These are phyloP conservation scores for Pseudobourletiella spinata DNA, from an alignment of 1,140 invertebrate species.

Conservation along the genomic window DNA sequence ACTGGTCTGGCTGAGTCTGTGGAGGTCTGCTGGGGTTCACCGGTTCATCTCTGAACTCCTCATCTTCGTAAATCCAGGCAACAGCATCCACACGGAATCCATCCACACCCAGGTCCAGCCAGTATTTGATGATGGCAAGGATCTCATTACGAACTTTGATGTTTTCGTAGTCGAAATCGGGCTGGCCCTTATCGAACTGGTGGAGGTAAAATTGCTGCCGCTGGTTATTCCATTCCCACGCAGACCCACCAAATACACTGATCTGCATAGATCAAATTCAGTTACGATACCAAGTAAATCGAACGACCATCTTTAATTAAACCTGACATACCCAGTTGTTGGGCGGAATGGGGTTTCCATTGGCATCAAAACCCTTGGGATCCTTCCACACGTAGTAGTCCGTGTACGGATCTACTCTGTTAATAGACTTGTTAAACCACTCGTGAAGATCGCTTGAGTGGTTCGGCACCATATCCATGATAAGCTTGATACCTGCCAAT, in stretches of 20 bases:
- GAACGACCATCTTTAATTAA: background rate
- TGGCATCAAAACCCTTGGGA: constrained; percentile 41
- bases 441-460: constrained; percentile 58
- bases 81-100: constrained; percentile 64
- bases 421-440: too few species aligned
- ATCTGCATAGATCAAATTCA: constrained; percentile 42
- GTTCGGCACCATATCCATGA: constrained; percentile 61
- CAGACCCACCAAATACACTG: constrained; percentile 56
- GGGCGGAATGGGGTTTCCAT: constrained; percentile 38
- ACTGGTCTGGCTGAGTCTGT: constrained; percentile 43
- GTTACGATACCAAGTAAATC: too few species aligned
- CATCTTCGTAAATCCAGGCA: constrained; percentile 52
- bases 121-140: constrained; percentile 54
- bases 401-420: constrained; percentile 45
- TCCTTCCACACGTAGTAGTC: constrained; percentile 48
- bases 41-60: constrained; percentile 48
- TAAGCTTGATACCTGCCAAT: constrained; percentile 45
- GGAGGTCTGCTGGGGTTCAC: constrained; percentile 13
- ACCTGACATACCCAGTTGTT: constrained; percentile 52
- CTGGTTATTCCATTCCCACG: constrained; percentile 58
- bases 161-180: constrained; percentile 66
- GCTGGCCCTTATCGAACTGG: constrained; percentile 58
- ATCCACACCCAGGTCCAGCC: constrained; percentile 63
- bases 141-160: constrained; percentile 52
- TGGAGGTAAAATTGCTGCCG: constrained; percentile 65